phyloP scores from a whole-genome alignment of 2,888 invertebrate genomes.

The Lysandra bellargus region DNA sequence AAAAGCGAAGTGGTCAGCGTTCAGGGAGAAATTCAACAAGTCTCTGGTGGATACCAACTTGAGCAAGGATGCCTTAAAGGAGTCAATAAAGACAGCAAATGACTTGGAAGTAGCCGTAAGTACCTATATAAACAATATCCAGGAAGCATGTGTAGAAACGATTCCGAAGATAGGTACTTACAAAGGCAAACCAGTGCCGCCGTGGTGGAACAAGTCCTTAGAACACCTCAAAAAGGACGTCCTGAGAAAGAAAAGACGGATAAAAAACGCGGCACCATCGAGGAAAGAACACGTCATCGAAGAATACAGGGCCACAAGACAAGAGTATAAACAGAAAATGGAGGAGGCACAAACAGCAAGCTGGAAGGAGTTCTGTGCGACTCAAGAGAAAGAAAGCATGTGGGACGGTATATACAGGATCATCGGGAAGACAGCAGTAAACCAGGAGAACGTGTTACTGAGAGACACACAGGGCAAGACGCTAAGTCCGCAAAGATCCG shows the following conservation, averaged over 20 bases:
- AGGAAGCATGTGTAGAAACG: constrained; percentile 27
- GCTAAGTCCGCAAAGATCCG: no score
- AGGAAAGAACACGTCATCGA: constrained; percentile 29
- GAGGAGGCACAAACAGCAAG: constrained; percentile 38
- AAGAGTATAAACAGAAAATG: constrained; percentile 31
- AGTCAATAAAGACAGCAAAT: background rate
- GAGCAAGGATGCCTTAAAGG: background rate
- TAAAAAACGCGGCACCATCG: constrained; percentile 32
- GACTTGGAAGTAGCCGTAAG: constrained; percentile 11
- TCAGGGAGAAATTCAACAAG: background rate
- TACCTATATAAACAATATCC: constrained; percentile 32
- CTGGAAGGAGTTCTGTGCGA: constrained; percentile 41
- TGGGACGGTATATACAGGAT: no score
- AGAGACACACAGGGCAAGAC: no score
- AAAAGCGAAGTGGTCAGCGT: constrained; percentile 38
- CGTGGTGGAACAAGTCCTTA: constrained; percentile 32
- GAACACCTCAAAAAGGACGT: constrained; percentile 8
- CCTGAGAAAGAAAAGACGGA: constrained; percentile 34
- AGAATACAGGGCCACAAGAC: constrained; percentile 30
- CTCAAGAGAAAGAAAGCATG: constrained; percentile 37
- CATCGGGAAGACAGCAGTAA: no score
- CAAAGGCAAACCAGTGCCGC: constrained; percentile 9
- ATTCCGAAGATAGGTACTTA: constrained; percentile 31
- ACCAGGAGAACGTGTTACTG: no score
- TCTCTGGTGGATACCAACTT: constrained; percentile 28